Conservation (phyloP, 2,113 vertebrate species). For the Aegithalos caudatus region DNA sequence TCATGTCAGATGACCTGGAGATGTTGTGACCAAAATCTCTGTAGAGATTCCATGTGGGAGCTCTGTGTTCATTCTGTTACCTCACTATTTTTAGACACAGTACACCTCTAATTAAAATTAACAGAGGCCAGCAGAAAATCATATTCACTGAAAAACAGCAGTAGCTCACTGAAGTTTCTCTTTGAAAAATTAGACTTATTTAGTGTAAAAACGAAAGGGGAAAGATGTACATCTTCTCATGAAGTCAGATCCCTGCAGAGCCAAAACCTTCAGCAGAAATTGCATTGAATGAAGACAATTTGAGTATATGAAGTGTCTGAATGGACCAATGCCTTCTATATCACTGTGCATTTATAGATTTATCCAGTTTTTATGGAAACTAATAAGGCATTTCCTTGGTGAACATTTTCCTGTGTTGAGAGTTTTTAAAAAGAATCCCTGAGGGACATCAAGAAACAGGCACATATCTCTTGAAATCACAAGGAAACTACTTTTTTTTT, state of each 20-base stretch:
- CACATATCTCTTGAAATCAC: constrained; percentile 6
- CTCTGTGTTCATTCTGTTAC: neutral
- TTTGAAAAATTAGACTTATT: neutral
- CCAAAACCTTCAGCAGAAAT: neutral
- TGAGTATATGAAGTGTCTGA: neutral
- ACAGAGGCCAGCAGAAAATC: neutral
- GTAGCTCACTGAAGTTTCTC: neutral
- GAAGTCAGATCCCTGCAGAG: neutral
- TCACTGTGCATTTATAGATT: neutral
- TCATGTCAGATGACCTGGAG: neutral
- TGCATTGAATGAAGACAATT: neutral
- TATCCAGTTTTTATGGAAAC: neutral
- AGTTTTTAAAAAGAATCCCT: neutral
- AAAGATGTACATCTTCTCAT: neutral
- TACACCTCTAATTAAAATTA: neutral
- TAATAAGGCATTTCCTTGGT: neutral
- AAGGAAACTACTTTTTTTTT: constrained; percentile 40
- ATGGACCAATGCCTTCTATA: neutral
- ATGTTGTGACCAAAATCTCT: neutral
- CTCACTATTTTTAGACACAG: neutral
- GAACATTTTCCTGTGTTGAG: neutral
- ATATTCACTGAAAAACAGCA: neutral
- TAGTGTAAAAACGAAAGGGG: neutral
- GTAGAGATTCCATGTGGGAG: neutral
- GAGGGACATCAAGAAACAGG: neutral